Base-by-base conservation (phyloP, 2,113 vertebrate species). In the Capreolus pygargus region DNA sequence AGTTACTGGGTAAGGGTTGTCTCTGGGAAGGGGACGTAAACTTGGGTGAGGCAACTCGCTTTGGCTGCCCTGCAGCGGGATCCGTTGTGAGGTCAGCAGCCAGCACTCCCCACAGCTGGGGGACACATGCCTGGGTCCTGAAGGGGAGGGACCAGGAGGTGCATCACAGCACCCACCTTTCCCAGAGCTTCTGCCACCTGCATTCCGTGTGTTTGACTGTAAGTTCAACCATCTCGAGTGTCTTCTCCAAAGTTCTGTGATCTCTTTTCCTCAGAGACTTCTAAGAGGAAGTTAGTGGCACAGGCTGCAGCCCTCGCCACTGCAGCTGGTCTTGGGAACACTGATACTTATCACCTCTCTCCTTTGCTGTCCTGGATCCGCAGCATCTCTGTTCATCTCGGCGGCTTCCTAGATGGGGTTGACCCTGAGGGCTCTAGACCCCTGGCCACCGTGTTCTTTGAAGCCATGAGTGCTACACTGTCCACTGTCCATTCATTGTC, bases 231-330 rank as follows among this genome's bases (percentile, higher is more conserved):
- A 7, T 58, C 54, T 45, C 17, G 55, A 83, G 39, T 7, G 2
- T 58, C 81, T 60, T 54, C 83, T 78, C 57, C 28, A 92, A 43
- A 89, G n/a, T 17, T 70, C 86, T 81, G 19, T 30, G 19, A 8
- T 60, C 45, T 92, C 28, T 89, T 90, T 83, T 86, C 14, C 47
- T 84, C 7, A 25, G 55, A 88, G 67, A 88, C 43, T 78, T 78
- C 23, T 4, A 82, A 55, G 36, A 70, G 45, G 67, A 81, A 57
- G 52, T 25, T 82, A 82, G 36, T 30, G n/a, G 79, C 45, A 36
- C n/a, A n/a, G 23, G 81, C 21, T 79, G 27, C 15, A 54, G 57
- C 33, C 16, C 43, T 7, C 2, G 1, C 11, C 9, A 5, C 21
- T 36, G 5, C 1, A 33, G 43, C 55, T 64, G 55, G n/a, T 47